Percentiles rank a stretch among this genome's conserved stretches.
These are phyloP conservation scores for Pristionchus fissidentatus DNA, from an alignment of 2,888 invertebrate species.

Conservation along the genomic window DNA sequence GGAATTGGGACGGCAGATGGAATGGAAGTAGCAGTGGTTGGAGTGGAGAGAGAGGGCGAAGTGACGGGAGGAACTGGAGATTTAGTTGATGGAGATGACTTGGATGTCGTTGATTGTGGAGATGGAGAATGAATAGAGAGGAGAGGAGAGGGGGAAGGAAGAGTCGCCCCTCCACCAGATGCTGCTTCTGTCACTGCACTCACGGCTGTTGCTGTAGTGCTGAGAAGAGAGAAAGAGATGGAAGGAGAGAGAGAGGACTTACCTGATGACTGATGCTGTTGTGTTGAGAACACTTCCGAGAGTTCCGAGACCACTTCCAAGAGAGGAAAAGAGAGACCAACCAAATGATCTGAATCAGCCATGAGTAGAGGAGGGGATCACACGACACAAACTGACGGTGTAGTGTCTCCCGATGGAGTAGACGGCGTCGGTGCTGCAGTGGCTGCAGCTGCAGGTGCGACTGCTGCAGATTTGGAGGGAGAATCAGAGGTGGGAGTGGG, in stretches of 20 bases:
- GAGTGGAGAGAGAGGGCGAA: background rate
- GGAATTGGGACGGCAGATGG: background rate
- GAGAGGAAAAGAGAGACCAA: background rate
- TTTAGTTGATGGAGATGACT: background rate
- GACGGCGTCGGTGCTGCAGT: background rate
- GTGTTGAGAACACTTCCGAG: slow-evolving; percentile 2
- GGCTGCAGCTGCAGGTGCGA: background rate
- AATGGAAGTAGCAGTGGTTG: background rate
- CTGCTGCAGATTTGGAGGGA: background rate
- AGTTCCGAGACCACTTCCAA: background rate
- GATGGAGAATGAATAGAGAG: too few species aligned
- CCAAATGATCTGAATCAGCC: background rate
- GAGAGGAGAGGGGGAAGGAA: background rate
- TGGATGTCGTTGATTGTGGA: background rate
- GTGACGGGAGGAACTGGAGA: background rate
- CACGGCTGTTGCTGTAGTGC: background rate
- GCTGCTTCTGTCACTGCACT: slow-evolving; percentile 20
- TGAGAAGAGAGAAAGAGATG: background rate
- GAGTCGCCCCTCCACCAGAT: background rate
- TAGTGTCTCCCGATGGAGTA: background rate
- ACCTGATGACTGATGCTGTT: slow-evolving; percentile 18
- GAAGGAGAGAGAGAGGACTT: background rate
- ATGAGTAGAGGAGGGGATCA: background rate
- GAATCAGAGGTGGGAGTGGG: background rate
- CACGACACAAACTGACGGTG: background rate